Percentiles rank a stretch among this genome's conserved stretches.
Evolutionary conservation across 2,113 vertebrate genomes (phyloP).

Genomic region (Phodopus roborovskii): DNA sequence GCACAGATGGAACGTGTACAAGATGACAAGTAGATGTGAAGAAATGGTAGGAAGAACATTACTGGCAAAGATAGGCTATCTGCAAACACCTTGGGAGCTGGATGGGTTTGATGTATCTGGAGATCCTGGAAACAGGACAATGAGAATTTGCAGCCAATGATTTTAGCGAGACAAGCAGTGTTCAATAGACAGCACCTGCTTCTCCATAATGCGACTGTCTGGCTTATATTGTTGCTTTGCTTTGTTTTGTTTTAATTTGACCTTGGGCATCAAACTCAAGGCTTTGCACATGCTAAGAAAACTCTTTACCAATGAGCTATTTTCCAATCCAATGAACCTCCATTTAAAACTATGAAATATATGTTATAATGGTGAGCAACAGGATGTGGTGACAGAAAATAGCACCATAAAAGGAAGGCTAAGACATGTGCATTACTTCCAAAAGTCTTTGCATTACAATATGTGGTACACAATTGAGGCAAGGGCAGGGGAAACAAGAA

Average conservation of each 20-base stretch:
- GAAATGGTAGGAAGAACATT: not conserved
- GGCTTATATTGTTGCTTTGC: not conserved
- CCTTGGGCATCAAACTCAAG: not conserved
- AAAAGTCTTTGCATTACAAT: not conserved
- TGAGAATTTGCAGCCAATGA: not conserved
- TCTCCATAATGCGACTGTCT: not conserved
- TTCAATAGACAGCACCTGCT: not conserved
- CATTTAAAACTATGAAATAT: not conserved
- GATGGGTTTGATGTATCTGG: not conserved
- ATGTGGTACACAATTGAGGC: not conserved
- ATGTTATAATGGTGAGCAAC: not conserved
- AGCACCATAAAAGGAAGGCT: not conserved
- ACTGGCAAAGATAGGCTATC: not conserved
- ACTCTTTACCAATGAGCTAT: not conserved
- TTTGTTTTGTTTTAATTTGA: not conserved
- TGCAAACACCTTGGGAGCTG: not conserved
- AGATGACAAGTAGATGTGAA: not conserved
- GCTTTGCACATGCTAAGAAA: too few relatives aligned
- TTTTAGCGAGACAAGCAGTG: not conserved
- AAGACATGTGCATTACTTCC: not conserved
- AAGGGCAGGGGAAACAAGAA: not conserved
- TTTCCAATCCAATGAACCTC: not conserved
- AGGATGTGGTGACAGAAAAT: not conserved
- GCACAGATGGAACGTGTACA: not conserved
- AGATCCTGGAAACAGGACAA: not conserved